A percentile compares a stretch with the other conserved stretches of the same genome.
Conservation (phyloP, 1,140 invertebrate species). For the Polypedilum pembai region DNA sequence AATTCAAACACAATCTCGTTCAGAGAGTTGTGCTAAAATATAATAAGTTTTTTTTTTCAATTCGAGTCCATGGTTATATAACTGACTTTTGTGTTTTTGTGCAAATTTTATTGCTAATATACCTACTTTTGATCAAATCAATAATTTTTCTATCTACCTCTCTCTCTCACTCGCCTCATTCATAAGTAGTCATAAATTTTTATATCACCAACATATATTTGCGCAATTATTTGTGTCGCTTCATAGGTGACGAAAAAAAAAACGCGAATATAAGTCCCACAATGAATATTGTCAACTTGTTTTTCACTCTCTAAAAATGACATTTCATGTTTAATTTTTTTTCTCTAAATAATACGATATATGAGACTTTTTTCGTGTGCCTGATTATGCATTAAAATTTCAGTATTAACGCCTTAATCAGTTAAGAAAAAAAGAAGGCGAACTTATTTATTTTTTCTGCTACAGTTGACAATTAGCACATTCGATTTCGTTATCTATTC, state of each 20-base stretch:
- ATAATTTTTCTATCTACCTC: too few relatives aligned
- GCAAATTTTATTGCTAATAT: too few relatives aligned
- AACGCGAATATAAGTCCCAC: not conserved
- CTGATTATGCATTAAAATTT: conserved; percentile 9
- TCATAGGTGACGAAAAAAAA: not conserved
- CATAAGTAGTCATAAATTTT: conserved; percentile 16
- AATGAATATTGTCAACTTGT: conserved; percentile 23
- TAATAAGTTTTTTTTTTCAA: too few relatives aligned
- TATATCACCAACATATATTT: not conserved
- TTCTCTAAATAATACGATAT: too few relatives aligned
- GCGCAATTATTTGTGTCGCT: not conserved
- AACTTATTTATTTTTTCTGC: not conserved
- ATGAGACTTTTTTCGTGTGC: not conserved
- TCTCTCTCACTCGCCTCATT: not conserved
- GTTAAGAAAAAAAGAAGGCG: not conserved
- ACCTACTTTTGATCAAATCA: too few relatives aligned
- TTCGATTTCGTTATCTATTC: not conserved
- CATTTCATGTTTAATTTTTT: conserved; percentile 6
- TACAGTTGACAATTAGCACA: conserved; percentile 12
- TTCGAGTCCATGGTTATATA: too few relatives aligned
- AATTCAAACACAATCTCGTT: too few relatives aligned
- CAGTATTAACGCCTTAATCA: conserved; percentile 5
- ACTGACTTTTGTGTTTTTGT: too few relatives aligned
- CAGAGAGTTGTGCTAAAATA: too few relatives aligned
- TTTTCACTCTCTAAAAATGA: not conserved